Conservation (phyloP, 1,140 invertebrate species). For the Subanguina moxae region DNA sequence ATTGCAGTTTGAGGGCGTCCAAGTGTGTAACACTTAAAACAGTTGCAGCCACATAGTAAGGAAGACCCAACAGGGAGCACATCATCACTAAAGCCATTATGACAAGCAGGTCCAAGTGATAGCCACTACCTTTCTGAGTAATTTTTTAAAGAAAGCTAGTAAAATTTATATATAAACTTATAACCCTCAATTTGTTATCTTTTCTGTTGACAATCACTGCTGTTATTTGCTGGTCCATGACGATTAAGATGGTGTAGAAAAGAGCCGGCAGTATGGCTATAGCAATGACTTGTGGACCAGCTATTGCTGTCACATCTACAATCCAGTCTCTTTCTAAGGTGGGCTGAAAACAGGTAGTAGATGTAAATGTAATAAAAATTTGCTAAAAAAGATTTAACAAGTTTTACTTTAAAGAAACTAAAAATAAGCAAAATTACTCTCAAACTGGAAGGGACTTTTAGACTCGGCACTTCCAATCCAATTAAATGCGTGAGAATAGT, state of each 20-base stretch:
- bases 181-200: conserved; percentile 60
- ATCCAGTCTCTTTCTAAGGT: conserved; percentile 81
- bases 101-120: conserved; percentile 62
- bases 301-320: conserved; percentile 71
- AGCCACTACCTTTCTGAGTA: conserved; percentile 61
- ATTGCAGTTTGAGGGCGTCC: conserved; percentile 37
- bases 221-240: conserved; percentile 99
- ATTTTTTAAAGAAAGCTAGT: not conserved
- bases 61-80: conserved; percentile 62
- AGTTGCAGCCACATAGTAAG: conserved; percentile 64
- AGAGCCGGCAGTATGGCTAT: conserved; percentile 78
- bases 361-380: conserved; percentile 5
- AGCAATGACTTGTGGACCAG: not conserved
- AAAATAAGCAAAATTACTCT: conserved; percentile 61
- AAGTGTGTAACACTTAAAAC: conserved; percentile 60
- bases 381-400: too few relatives aligned
- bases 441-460: conserved; percentile 59
- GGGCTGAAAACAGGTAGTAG: conserved; percentile 63
- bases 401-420: too few relatives aligned
- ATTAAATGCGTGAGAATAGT: too few relatives aligned
- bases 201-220: conserved; percentile 68
- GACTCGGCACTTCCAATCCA: too few relatives aligned
- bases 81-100: conserved; percentile 59
- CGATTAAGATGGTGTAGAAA: conserved; percentile 89
- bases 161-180: conserved; percentile 3